phyloP scores from a whole-genome alignment of 2,797 vertebrate species.

The Crenuchus spilurus region DNA sequence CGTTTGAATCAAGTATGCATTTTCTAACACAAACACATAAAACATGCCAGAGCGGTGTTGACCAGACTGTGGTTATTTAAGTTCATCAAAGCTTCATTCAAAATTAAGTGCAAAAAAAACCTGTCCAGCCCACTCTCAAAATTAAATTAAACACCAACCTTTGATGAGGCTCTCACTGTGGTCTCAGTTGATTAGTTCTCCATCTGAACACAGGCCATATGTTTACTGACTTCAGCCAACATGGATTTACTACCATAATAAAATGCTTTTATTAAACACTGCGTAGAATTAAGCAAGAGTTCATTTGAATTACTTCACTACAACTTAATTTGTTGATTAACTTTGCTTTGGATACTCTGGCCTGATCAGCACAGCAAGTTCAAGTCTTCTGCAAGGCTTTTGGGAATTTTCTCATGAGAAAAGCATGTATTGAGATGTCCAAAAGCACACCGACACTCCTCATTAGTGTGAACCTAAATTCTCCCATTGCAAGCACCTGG shows the following conservation, averaged over 20 bases:
- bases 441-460: no score
- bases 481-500: no score
- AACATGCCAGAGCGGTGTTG: neutral
- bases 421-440: no score
- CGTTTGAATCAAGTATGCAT: neutral
- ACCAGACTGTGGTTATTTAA: neutral
- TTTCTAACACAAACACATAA: neutral
- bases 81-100: constrained; percentile 36
- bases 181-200: constrained; percentile 26
- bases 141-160: constrained; percentile 25
- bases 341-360: neutral
- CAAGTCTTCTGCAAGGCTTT: neutral
- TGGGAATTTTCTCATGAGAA: neutral
- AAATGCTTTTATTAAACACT: constrained; percentile 24
- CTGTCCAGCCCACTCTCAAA: constrained; percentile 28
- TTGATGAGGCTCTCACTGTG: constrained; percentile 36
- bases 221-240: neutral
- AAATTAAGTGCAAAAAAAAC: constrained; percentile 35
- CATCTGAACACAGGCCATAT: constrained; percentile 8
- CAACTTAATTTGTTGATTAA: neutral
- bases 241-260: constrained; percentile 20
- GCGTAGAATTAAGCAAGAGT: constrained; percentile 24
- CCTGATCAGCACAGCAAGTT: neutral
- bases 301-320: constrained; percentile 32
- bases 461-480: no score